Evolutionary conservation across 2,113 vertebrate genomes (phyloP).

Genomic region (Pollimyrus isidori): DNA sequence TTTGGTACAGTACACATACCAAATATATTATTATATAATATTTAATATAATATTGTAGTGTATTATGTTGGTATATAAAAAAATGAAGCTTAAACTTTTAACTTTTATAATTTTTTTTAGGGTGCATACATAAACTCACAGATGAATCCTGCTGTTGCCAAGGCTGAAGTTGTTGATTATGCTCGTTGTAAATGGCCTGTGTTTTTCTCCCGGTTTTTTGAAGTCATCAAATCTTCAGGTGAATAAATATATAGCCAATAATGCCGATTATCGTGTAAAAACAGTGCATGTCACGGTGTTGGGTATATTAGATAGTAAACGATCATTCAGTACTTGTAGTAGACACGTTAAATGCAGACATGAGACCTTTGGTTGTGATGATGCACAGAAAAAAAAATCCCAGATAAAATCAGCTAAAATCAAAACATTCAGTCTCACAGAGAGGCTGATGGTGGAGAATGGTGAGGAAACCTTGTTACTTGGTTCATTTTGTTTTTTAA

Average conservation of each 20-base stretch:
- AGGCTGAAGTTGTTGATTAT: slow-evolving; percentile 67
- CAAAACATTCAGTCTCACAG: background rate
- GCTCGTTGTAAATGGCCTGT: slow-evolving; percentile 74
- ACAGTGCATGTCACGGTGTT: background rate
- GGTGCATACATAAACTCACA: slow-evolving; percentile 51
- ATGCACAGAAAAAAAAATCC: background rate
- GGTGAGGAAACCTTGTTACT: background rate
- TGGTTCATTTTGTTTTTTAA: background rate
- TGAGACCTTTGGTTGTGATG: background rate
- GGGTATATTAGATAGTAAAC: background rate
- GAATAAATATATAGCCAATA: slow-evolving; percentile 28
- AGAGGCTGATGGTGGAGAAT: background rate
- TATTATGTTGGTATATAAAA: background rate
- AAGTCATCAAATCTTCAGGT: slow-evolving; percentile 78
- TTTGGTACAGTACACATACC: background rate
- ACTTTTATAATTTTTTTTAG: slow-evolving; percentile 41
- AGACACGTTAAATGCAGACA: background rate
- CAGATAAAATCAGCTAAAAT: background rate
- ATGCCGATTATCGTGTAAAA: background rate
- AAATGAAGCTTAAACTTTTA: background rate
- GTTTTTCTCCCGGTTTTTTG: slow-evolving; percentile 82
- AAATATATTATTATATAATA: background rate
- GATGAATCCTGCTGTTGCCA: slow-evolving; percentile 47
- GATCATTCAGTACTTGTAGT: background rate
- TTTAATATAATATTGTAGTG: background rate